Evolutionary conservation across 2,888 invertebrate species (phyloP), one percentile per base, ranked within the genome.

Genomic region (Marasmarcha lunaedactyla): DNA sequence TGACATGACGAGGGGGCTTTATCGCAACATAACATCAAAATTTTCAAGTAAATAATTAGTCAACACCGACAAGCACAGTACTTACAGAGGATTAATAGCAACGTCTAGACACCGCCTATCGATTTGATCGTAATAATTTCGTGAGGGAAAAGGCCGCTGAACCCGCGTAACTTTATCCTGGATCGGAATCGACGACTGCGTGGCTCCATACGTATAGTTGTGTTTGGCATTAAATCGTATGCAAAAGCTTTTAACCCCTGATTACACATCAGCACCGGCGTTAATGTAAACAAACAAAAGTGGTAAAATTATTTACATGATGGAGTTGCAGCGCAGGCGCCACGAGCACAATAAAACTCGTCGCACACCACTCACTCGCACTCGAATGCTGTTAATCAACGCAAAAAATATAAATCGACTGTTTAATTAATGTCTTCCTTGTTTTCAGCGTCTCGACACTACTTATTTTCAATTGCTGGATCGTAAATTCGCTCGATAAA

Each of bases 371-470:
- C 40, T 36, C 42, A 34, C 39, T 39, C 39, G 33, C 42, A 36
- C 39, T 39, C 27, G 26, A 41, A 34, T 14, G 35, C 38, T 25
- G 38, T 38, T 39, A 36, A 39, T 39, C 20, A 36, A 33, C 14
- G n/a, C 42, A 42, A 42, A 42, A 38, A 42, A 33, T 10, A 37
- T 5, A 37, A 36, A 12, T 34, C 5, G 34, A 34, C 2, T 12
- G 46, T 48, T 55, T 61, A 64, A 70, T 64, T 61, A 67, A 66
- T 61, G 60, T 45, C 64, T 67, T 69, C 71, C 69, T 62, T 55
- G 57, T 62, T 57, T 50, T 30, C 53, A 46, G 39, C 46, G 54
- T 51, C 50, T 45, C 49, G 50, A 46, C 45, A 30, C 30, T 46
- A 50, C 50, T 49, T 54, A 53, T 55, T 60, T 54, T 52, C 50